Conservation (phyloP, 2,113 vertebrate species). For the Danionella cerebrum region DNA sequence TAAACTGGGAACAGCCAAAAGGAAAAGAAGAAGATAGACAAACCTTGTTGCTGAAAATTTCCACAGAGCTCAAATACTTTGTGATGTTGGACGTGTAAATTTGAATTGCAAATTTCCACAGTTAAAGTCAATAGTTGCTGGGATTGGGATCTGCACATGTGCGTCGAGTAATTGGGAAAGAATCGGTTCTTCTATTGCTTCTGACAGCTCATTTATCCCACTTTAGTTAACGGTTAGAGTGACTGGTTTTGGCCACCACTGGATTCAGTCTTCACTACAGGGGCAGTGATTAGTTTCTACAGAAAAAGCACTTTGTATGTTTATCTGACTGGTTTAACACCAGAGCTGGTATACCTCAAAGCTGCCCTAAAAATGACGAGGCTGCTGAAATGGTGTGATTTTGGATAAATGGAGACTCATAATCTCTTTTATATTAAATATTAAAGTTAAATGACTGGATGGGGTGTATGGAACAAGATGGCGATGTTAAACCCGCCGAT, state of each 20-base stretch:
- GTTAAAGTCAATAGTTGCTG: constrained; percentile 35
- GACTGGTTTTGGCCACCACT: constrained; percentile 71
- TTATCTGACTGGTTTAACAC: not conserved
- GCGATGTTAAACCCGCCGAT: no score
- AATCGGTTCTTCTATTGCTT: constrained; percentile 77
- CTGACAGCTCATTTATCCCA: constrained; percentile 93
- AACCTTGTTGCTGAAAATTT: no score
- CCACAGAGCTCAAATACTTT: no score
- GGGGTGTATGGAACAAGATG: no score
- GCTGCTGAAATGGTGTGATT: no score
- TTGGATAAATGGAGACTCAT: no score
- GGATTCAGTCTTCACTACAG: constrained; percentile 73
- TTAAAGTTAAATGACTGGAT: no score
- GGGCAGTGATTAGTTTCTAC: constrained; percentile 55
- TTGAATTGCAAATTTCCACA: constrained; percentile 49
- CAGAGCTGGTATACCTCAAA: not conserved
- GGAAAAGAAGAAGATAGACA: no score
- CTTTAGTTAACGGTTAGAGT: constrained; percentile 80
- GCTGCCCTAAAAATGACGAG: no score
- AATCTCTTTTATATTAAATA: no score
- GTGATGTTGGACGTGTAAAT: constrained; percentile 34
- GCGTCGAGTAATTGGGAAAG: constrained; percentile 80
- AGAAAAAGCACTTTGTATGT: not conserved
- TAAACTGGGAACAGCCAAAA: no score
- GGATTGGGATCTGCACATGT: constrained; percentile 54